These are phyloP conservation scores for Nannoperca obscura DNA, from an alignment of 2,797 vertebrate species.

Conservation along the genomic window DNA sequence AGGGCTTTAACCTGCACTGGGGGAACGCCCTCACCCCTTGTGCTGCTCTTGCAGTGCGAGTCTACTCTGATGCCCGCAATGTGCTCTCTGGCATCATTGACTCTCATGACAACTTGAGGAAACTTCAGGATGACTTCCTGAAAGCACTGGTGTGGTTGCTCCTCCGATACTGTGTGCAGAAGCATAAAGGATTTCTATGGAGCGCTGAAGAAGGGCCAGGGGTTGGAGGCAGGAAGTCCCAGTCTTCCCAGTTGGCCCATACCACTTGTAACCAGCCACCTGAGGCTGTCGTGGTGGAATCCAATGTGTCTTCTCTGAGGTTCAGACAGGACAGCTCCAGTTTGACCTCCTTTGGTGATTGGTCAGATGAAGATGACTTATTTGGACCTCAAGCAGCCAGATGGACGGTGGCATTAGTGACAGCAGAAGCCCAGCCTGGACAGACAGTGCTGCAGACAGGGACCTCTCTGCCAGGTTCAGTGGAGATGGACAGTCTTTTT, in stretches of 20 bases:
- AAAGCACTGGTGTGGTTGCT: constrained; percentile 96
- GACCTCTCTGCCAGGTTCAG: constrained; percentile 91
- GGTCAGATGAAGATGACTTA: constrained; percentile 93
- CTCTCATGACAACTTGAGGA: constrained; percentile 93
- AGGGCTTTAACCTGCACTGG: constrained; percentile 92
- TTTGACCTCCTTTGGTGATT: constrained; percentile 90
- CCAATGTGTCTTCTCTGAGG: constrained; percentile 76
- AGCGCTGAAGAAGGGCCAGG: constrained; percentile 72
- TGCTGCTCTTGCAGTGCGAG: constrained; percentile 88
- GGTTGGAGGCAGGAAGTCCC: constrained; percentile 79
- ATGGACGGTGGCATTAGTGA: constrained; percentile 86
- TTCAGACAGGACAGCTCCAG: constrained; percentile 88
- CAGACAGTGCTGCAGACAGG: constrained; percentile 72
- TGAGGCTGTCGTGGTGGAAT: constrained; percentile 75
- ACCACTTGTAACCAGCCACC: constrained; percentile 70
- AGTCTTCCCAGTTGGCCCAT: constrained; percentile 79
- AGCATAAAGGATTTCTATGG: constrained; percentile 77
- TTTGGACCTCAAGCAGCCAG: constrained; percentile 89
- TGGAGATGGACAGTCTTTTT: constrained; percentile 88
- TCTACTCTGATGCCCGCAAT: constrained; percentile 95
- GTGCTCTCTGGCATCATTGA: constrained; percentile 97
- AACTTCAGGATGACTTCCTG: constrained; percentile 94
- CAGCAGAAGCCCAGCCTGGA: constrained; percentile 78
- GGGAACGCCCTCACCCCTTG: constrained; percentile 93
- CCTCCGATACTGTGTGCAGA: constrained; percentile 90